A percentile compares a stretch with the other conserved stretches of the same genome.
Evolutionary conservation across 2,113 vertebrate species (phyloP).

Genomic region (Trichechus manatus): DNA sequence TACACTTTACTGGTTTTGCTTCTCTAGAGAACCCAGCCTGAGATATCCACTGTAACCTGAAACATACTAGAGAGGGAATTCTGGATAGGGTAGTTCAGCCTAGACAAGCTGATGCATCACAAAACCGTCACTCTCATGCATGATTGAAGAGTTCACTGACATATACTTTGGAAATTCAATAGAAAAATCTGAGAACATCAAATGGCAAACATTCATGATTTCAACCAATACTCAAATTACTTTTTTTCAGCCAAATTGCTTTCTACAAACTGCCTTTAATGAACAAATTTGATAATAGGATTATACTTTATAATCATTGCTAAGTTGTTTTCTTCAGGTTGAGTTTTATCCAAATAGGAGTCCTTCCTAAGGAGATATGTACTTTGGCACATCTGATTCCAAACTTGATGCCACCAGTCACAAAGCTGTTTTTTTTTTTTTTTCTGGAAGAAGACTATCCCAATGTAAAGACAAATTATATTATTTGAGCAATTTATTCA

Average conservation of each 20-base stretch:
- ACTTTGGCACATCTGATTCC: background rate
- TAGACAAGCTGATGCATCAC: background rate
- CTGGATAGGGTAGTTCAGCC: background rate
- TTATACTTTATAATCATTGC: background rate
- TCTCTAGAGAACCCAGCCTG: too few species aligned
- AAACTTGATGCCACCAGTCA: background rate
- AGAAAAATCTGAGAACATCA: background rate
- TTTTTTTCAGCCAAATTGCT: background rate
- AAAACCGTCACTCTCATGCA: background rate
- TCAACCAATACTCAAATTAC: background rate
- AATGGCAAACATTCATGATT: background rate
- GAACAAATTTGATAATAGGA: constrained; percentile 21
- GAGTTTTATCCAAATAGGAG: background rate
- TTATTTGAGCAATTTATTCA: background rate
- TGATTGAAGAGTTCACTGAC: background rate
- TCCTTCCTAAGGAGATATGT: background rate
- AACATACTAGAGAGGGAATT: background rate
- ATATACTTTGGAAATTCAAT: background rate
- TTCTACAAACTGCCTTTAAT: constrained; percentile 14
- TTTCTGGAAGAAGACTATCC: background rate
- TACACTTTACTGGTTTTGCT: too few species aligned
- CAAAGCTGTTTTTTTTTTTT: background rate
- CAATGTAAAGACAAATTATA: background rate
- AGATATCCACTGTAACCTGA: background rate
- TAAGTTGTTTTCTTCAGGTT: constrained; percentile 6